phyloP scores from a whole-genome alignment of 2,113 vertebrate species.

The Noturus placidus region DNA sequence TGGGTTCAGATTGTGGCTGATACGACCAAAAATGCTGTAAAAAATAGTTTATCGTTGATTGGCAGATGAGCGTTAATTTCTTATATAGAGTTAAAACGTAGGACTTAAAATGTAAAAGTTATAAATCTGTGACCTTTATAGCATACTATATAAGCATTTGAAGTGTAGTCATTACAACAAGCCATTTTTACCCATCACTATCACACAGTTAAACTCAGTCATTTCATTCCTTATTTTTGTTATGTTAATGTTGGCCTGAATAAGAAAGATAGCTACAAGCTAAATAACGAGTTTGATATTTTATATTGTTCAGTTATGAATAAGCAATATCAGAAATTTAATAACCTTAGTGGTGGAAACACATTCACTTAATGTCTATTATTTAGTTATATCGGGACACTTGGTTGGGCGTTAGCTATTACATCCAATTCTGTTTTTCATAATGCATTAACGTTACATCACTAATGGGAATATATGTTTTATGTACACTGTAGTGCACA shows the following conservation, averaged over 20 bases:
- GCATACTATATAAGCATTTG: not conserved
- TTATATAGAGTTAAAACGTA: not conserved
- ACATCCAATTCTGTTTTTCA: not conserved
- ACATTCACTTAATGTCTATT: not conserved
- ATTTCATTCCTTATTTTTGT: too few relatives aligned
- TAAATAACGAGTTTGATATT: not conserved
- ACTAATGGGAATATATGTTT: not conserved
- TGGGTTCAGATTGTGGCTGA: not conserved
- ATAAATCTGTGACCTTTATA: not conserved
- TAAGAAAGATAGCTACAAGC: not conserved
- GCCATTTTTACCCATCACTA: not conserved
- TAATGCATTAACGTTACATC: not conserved
- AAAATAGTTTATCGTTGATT: not conserved
- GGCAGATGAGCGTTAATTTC: not conserved
- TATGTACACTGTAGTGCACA: not conserved
- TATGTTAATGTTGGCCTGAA: not conserved
- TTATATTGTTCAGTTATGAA: not conserved
- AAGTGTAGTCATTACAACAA: not conserved
- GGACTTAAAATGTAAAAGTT: not conserved
- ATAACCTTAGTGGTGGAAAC: not conserved
- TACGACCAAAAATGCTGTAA: not conserved
- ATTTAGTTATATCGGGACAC: not conserved
- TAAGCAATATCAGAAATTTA: not conserved
- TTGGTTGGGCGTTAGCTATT: not conserved
- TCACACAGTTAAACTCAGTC: too few relatives aligned